Percentiles rank a stretch among this genome's conserved stretches.
phyloP scores from a whole-genome alignment of 2,888 invertebrate species.

The Sympetrum striolatum region DNA sequence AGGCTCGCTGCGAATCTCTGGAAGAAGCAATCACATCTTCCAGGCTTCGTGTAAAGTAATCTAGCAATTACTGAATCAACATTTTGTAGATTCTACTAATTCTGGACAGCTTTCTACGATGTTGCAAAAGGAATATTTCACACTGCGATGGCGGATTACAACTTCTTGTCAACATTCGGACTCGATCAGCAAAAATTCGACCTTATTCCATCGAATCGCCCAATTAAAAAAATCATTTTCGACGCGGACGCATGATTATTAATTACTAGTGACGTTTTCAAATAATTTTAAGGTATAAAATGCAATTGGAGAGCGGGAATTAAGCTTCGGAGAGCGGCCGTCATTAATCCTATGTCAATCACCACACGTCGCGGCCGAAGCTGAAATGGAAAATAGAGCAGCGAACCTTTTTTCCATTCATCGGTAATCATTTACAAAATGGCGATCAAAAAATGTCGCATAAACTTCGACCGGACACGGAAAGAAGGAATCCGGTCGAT shows the following conservation, averaged over 20 bases:
- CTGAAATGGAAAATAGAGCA: not conserved
- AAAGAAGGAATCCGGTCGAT: not conserved
- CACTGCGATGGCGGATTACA: not conserved
- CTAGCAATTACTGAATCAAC: too few species aligned
- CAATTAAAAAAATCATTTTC: not conserved
- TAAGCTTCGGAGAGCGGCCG: slow-evolving; percentile 7
- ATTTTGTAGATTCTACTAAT: too few species aligned
- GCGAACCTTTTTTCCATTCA: not conserved
- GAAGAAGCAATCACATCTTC: too few species aligned
- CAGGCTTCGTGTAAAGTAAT: too few species aligned
- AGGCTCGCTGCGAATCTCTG: too few species aligned
- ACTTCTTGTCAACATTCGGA: not conserved
- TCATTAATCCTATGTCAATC: slow-evolving; percentile 39
- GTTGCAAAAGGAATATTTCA: too few species aligned
- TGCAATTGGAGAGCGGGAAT: slow-evolving; percentile 33
- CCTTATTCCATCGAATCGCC: slow-evolving; percentile 7
- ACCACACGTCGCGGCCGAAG: not conserved
- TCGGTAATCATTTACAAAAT: not conserved
- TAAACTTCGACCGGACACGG: not conserved
- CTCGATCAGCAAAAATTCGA: not conserved
- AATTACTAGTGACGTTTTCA: slow-evolving; percentile 34
- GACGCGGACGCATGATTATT: slow-evolving; percentile 1
- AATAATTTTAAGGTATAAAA: slow-evolving; percentile 40
- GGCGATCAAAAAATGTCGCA: not conserved
- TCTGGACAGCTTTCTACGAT: too few species aligned